These are phyloP conservation scores for Lapara coniferarum DNA, from an alignment of 2,888 invertebrate species.

Conservation along the genomic window DNA sequence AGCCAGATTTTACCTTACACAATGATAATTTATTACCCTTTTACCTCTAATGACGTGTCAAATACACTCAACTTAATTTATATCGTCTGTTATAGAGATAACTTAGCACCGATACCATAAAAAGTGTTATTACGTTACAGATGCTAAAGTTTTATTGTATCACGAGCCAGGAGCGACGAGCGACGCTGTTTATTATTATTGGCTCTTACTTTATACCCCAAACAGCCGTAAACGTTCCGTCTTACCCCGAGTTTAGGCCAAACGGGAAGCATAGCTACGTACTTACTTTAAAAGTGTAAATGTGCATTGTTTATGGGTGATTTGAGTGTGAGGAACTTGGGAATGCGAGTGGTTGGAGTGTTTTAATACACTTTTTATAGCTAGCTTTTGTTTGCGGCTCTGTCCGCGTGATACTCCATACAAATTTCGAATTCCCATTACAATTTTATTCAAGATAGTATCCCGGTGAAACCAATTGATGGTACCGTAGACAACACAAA, in stretches of 20 bases:
- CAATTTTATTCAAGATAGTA: no score
- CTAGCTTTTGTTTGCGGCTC: no score
- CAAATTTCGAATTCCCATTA: no score
- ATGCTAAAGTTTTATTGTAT: conserved; percentile 60
- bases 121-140: conserved; percentile 46
- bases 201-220: conserved; percentile 22
- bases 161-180: background rate
- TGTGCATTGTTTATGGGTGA: background rate
- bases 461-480: no score
- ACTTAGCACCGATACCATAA: conserved; percentile 15
- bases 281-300: conserved; percentile 8
- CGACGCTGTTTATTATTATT: conserved; percentile 24
- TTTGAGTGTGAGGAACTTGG: background rate
- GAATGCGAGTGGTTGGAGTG: background rate
- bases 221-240: conserved; percentile 12
- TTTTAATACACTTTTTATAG: no score
- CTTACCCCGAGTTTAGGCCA: conserved; percentile 13
- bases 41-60: background rate
- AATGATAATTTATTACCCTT: background rate
- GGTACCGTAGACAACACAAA: no score
- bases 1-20: background rate
- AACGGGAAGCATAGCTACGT: background rate
- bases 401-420: no score
- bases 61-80: conserved; percentile 9
- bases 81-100: background rate